Evolutionary conservation across 1,140 invertebrate genomes (phyloP), one percentile per base, ranked within the genome.

Genomic region (Dendrolimus punctatus): DNA sequence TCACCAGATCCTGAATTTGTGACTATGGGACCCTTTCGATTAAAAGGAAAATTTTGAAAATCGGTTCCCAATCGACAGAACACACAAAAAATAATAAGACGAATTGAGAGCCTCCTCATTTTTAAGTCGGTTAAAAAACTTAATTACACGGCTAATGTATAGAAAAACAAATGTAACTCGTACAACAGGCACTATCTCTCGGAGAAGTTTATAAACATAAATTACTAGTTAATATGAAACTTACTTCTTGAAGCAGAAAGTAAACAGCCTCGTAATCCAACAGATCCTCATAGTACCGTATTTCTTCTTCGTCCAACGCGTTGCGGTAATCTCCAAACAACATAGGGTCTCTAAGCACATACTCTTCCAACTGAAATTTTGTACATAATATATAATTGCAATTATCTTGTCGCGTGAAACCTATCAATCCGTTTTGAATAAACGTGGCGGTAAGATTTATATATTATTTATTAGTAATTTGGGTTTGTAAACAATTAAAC

Each of bases 251-350:
- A 65, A 97, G 96, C 4, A 97, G 81, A 60, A 90, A 93, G 71
- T 92, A 95, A 5, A 95, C 91, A 0, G 95, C 94, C 59, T 95
- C 92, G 71, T 96, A 98, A 77, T 98, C 95, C 2, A 96, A 80
- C 2, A 98, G 83, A 83, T 98, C 96, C 81, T 98, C 96, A 70
- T 98, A 98, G 55, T 92, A 90, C 58, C 95, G 86, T 0, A 91
- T 83, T 71, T 95, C 94, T 0, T 90, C 90, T 66, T 95, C 93
- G 49, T 93, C 93, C 6, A 93, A 84, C 0, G 95, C 94, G 66
- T 96, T 97, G 40, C 95, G 88, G 53, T 93, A 97, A 71, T 98
- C 96, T 1, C 96, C 96, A 78, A 94, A 98, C 0, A 98, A 85
- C 41, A 96, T 64, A 0, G 96, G 96, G 87, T 97, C 92, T 43